These are phyloP conservation scores for Mycetomoellerius zeteki DNA, from an alignment of 1,140 invertebrate species.

Conservation along the genomic window DNA sequence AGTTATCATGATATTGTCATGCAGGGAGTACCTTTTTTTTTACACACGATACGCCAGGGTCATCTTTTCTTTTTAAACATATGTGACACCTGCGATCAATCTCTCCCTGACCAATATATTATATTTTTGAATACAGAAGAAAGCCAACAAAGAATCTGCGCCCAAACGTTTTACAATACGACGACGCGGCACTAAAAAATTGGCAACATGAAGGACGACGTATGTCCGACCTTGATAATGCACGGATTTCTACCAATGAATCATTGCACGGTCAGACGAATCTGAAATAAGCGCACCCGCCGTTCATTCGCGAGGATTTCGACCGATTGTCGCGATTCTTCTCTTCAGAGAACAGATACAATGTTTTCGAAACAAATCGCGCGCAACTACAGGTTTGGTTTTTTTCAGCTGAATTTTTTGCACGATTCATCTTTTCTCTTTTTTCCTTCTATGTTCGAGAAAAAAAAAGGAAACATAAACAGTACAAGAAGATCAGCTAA, in stretches of 20 bases:
- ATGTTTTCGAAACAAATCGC: slow-evolving; percentile 14
- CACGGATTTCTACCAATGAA: slow-evolving; percentile 68
- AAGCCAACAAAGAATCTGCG: neutral
- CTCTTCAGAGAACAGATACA: neutral
- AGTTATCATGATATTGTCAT: neutral
- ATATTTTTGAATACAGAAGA: slow-evolving; percentile 11
- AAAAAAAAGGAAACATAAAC: no score
- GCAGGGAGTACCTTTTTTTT: neutral
- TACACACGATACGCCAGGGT: neutral
- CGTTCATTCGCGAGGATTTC: neutral
- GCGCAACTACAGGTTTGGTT: neutral
- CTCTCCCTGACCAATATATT: slow-evolving; percentile 30
- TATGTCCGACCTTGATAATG: slow-evolving; percentile 53
- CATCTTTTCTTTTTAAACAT: slow-evolving; percentile 11
- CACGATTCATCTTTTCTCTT: no score
- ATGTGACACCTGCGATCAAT: slow-evolving; percentile 20
- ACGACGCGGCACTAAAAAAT: slow-evolving; percentile 58
- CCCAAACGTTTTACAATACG: neutral
- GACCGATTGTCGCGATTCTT: neutral
- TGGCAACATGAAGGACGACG: slow-evolving; percentile 50
- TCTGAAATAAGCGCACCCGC: slow-evolving; percentile 60
- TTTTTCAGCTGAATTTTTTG: no score
- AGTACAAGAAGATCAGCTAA: no score
- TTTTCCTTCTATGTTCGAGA: no score
- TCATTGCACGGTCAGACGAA: slow-evolving; percentile 44